Conservation (phyloP, 2,113 vertebrate genomes). For the Dicentrarchus labrax region DNA sequence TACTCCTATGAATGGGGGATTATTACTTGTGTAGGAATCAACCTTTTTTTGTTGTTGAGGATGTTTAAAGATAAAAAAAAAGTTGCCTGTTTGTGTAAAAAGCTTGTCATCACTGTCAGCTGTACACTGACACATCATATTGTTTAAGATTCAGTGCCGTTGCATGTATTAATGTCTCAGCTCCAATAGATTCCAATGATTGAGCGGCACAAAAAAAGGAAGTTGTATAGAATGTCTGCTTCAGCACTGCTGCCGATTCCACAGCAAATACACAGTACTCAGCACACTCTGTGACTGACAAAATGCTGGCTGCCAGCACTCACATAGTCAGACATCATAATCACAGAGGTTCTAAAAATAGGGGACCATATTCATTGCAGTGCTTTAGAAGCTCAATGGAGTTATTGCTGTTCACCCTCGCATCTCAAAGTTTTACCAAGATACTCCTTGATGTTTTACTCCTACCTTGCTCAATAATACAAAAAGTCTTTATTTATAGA, state of each 20-base stretch:
- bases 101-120: slow-evolving; percentile 21
- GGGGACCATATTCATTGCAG: slow-evolving; percentile 62
- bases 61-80: slow-evolving; percentile 25
- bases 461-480: slow-evolving; percentile 63
- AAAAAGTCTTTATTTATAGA: slow-evolving; percentile 69
- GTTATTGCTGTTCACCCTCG: slow-evolving; percentile 49
- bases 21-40: slow-evolving; percentile 15
- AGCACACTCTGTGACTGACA: slow-evolving; percentile 64
- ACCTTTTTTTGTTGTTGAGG: slow-evolving; percentile 4
- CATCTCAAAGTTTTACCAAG: slow-evolving; percentile 32
- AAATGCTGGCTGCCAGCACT: slow-evolving; percentile 71
- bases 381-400: slow-evolving; percentile 54
- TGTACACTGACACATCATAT: slow-evolving; percentile 34
- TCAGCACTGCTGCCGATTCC: slow-evolving; percentile 44
- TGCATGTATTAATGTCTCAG: slow-evolving; percentile 42
- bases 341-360: slow-evolving; percentile 80
- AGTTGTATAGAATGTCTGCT: slow-evolving; percentile 47
- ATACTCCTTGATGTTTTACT: slow-evolving; percentile 16
- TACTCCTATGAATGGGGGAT: slow-evolving; percentile 14
- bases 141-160: slow-evolving; percentile 48
- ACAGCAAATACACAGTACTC: slow-evolving; percentile 49
- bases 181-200: slow-evolving; percentile 35
- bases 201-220: slow-evolving; percentile 42
- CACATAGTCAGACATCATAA: slow-evolving; percentile 75
- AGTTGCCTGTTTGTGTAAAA: slow-evolving; percentile 30